These are phyloP conservation scores for Sarotherodon lohbergeri DNA, from an alignment of 2,113 vertebrate species.

Conservation along the genomic window DNA sequence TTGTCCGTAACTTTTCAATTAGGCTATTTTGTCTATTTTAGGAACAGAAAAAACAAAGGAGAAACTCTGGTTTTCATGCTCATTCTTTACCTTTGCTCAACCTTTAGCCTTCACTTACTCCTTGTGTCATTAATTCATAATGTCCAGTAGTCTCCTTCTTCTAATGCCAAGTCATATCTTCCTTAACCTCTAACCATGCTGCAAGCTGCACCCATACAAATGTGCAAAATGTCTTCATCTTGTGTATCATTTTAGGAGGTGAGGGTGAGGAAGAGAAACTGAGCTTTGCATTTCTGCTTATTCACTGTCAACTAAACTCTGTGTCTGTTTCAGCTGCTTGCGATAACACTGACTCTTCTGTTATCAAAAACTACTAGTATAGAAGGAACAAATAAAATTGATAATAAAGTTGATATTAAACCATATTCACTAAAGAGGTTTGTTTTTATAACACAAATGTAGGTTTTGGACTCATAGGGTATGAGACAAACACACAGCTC, in stretches of 20 bases:
- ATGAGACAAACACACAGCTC: background rate
- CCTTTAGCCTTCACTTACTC: too few relatives aligned
- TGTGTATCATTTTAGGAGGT: background rate
- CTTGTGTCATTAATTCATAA: too few relatives aligned
- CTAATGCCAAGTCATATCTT: fast-evolving
- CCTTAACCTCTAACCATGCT: background rate
- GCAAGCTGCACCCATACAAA: background rate
- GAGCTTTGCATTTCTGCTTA: fast-evolving
- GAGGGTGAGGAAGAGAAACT: fast-evolving
- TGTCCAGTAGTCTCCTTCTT: too few relatives aligned
- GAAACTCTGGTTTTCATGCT: too few relatives aligned
- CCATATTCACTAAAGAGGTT: fast-evolving
- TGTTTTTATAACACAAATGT: background rate
- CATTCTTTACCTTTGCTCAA: too few relatives aligned
- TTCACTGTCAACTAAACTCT: background rate
- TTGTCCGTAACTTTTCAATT: too few relatives aligned
- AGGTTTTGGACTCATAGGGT: background rate
- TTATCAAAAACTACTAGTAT: too few relatives aligned
- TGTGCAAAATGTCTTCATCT: background rate
- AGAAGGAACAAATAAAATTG: too few relatives aligned
- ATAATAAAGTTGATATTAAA: background rate
- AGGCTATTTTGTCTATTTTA: too few relatives aligned
- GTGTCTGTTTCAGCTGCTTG: background rate
- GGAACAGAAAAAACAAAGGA: too few relatives aligned
- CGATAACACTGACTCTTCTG: fast-evolving